Evolutionary conservation across 2,113 vertebrate genomes (phyloP).

Genomic region (Entomyzon cyanotis): DNA sequence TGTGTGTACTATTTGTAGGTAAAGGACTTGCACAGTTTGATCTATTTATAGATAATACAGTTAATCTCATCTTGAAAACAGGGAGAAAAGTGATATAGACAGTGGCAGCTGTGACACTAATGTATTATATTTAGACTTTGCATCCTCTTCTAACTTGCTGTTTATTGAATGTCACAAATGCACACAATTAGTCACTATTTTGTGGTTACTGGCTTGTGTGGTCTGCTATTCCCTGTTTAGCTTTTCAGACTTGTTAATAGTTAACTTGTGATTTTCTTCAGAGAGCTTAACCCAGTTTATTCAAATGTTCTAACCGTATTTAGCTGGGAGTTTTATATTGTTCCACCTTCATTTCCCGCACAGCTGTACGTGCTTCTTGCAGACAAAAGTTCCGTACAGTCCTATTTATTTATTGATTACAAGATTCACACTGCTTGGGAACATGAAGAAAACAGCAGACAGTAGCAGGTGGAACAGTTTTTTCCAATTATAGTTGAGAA

Average conservation of each 20-base stretch:
- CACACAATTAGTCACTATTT: conserved; percentile 2
- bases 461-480: not conserved
- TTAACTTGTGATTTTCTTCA: not conserved
- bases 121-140: not conserved
- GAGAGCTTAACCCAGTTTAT: conserved; percentile 12
- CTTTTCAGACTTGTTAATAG: not conserved
- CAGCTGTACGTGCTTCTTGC: conserved; percentile 23
- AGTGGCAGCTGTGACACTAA: conserved; percentile 25
- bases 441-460: conserved; percentile 15
- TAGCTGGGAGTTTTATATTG: not conserved
- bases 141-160: not conserved
- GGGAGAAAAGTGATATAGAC: not conserved
- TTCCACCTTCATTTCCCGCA: not conserved
- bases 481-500: conserved; percentile 1
- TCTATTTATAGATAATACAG: conserved; percentile 35
- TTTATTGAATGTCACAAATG: not conserved
- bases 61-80: conserved; percentile 6
- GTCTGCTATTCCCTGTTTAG: not conserved
- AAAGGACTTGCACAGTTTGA: not conserved
- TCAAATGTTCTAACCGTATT: not conserved
- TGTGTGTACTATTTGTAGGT: not conserved
- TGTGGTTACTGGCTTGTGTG: not conserved
- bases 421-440: not conserved
- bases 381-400: not conserved
- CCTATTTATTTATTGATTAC: conserved; percentile 40